Percentiles rank a stretch among this genome's conserved stretches.
These are phyloP conservation scores for Morelia viridis DNA, from an alignment of 2,797 vertebrate genomes.

Conservation along the genomic window DNA sequence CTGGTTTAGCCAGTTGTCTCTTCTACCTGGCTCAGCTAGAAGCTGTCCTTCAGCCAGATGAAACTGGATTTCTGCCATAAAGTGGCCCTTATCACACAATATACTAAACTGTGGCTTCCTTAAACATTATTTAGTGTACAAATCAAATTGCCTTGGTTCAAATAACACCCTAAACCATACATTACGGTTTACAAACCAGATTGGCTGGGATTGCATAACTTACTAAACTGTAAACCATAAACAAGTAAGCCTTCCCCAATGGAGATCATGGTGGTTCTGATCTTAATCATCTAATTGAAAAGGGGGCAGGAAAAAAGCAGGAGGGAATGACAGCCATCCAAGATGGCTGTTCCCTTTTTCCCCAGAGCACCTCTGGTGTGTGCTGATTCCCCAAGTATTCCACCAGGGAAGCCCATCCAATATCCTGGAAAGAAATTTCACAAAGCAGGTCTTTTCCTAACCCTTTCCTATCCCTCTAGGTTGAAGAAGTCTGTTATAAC, in stretches of 20 bases:
- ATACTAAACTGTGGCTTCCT: background rate
- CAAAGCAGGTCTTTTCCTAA: background rate
- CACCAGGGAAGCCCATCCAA: background rate
- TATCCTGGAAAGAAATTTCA: background rate
- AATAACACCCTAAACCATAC: background rate
- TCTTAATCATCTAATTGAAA: background rate
- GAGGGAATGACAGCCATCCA: background rate
- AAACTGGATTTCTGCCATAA: background rate
- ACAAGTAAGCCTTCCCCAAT: background rate
- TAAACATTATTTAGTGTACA: background rate
- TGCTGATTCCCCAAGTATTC: background rate
- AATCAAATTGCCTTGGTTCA: background rate
- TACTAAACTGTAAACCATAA: background rate
- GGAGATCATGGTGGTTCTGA: background rate
- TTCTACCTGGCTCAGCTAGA: background rate
- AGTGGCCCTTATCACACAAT: background rate
- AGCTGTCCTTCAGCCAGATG: background rate
- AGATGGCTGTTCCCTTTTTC: background rate
- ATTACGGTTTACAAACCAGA: background rate
- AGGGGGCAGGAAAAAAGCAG: background rate
- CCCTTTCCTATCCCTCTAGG: no score
- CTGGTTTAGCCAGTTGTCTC: background rate
- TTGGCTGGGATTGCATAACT: background rate
- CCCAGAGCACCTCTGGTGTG: background rate
- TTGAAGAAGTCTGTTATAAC: background rate